These are phyloP conservation scores for Dione vanillae DNA, from an alignment of 2,888 invertebrate species.

Conservation along the genomic window DNA sequence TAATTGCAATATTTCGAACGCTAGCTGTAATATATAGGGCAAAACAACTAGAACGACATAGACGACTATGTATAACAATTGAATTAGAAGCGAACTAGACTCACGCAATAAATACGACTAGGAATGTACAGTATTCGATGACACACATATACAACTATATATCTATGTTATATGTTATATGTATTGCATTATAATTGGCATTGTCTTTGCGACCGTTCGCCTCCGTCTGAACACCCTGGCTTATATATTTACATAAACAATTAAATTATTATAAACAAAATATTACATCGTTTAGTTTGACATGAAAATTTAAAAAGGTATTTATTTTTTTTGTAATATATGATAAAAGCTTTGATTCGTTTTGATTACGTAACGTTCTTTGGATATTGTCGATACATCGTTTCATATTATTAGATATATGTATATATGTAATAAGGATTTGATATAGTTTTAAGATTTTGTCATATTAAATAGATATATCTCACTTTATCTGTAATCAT, in stretches of 20 bases:
- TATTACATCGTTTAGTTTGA: background rate
- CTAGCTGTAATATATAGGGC: no score
- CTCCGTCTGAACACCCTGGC: constrained; percentile 15
- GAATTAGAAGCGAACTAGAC: background rate
- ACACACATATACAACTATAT: no score
- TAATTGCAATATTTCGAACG: background rate
- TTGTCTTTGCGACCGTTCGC: constrained; percentile 2
- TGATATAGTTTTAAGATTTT: background rate
- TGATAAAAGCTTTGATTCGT: background rate
- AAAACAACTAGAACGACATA: background rate
- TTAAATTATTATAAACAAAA: background rate
- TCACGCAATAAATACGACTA: constrained; percentile 30
- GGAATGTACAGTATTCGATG: constrained; percentile 33
- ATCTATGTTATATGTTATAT: background rate
- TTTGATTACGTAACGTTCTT: background rate
- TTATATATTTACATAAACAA: background rate
- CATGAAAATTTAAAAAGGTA: background rate
- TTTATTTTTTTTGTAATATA: background rate
- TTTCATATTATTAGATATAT: no score
- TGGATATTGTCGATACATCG: no score
- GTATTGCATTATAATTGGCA: constrained; percentile 23
- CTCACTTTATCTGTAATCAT: no score
- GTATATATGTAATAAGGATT: background rate
- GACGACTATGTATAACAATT: constrained; percentile 20
- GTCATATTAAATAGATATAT: no score